Percentiles rank a stretch among this genome's conserved stretches.
These are phyloP conservation scores for Drosophila ironensis DNA, from an alignment of 1,140 invertebrate genomes.

Conservation along the genomic window DNA sequence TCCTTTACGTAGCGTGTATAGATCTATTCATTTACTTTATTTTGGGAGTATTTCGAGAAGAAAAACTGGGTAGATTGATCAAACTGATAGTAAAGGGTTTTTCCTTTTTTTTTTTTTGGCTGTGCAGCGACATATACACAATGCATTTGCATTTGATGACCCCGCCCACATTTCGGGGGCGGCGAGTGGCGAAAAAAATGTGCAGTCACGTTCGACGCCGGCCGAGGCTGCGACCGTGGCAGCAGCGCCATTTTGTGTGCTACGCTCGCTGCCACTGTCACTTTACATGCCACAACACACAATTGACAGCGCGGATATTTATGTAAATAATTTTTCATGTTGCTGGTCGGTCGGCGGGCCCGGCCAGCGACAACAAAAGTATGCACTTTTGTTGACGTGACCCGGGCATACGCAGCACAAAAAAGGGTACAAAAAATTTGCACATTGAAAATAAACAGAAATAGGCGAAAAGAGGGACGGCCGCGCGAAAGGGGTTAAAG, in stretches of 20 bases:
- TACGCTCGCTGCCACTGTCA: conserved; percentile 61
- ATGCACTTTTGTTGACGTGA: conserved; percentile 71
- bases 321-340: conserved; percentile 80
- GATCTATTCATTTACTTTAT: no score
- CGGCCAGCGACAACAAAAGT: conserved; percentile 49
- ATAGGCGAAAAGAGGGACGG: conserved; percentile 22
- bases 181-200: conserved; percentile 48
- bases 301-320: conserved; percentile 78
- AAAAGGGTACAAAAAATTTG: conserved; percentile 21
- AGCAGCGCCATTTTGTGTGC: conserved; percentile 65
- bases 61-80: not conserved
- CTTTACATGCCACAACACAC: conserved; percentile 78
- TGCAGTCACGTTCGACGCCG: conserved; percentile 62
- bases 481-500: conserved; percentile 27
- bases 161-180: conserved; percentile 51
- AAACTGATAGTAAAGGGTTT: not conserved
- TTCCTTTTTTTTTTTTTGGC: conserved; percentile 2
- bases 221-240: conserved; percentile 2
- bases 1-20: no score
- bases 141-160: conserved; percentile 74
- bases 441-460: conserved; percentile 37
- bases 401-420: conserved; percentile 31
- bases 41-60: no score
- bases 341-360: conserved; percentile 39
- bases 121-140: conserved; percentile 26